Evolutionary conservation across 2,888 invertebrate genomes (phyloP), one percentile per base, ranked within the genome.

Genomic region (Metellina segmentata): DNA sequence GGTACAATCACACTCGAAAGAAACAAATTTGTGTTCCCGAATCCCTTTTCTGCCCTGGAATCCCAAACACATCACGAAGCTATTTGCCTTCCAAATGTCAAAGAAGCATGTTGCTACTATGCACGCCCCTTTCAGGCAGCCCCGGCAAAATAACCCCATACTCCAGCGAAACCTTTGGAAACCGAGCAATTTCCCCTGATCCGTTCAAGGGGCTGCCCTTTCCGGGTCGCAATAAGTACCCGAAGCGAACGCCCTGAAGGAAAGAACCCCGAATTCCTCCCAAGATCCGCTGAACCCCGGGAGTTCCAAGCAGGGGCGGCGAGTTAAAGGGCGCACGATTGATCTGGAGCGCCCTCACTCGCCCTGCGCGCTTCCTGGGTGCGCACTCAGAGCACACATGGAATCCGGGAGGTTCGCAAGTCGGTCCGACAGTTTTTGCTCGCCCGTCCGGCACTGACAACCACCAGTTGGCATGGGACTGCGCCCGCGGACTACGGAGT

Each of bases 261-360:
- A 34, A 34, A 34, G 16, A 61, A 61, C 61, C 61, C 61, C 8
- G 61, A 61, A 13, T 13, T 9, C 5, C 61, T 61, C 61, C 61
- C 61, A 61, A 61, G 61, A 61, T 52, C 9, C 11, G n/a, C 20
- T 34, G 61, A 52, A 71, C 52, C 81, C 87, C 72, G 70, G 69
- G 75, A 75, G 75, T 77, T 85, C 85, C 51, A n/a, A 52, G 70
- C 34, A 34, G 34, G 74, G 49, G 75, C n/a, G 19, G 49, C 20
- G 70, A 69, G 75, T n/a, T 81, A 34, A 49, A 72, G 79, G 81
- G 70, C 69, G 81, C 71, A 34, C 74, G 85, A 75, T 90, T 86
- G 90, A 75, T 90, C 90, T n/a, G 75, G 51, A 86, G 90, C 90
- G 79, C 90, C 85, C 90, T 61, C 85, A 53, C n/a, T 74, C 81